phyloP scores from a whole-genome alignment of 2,797 vertebrate species.

The Rhincodon typus region DNA sequence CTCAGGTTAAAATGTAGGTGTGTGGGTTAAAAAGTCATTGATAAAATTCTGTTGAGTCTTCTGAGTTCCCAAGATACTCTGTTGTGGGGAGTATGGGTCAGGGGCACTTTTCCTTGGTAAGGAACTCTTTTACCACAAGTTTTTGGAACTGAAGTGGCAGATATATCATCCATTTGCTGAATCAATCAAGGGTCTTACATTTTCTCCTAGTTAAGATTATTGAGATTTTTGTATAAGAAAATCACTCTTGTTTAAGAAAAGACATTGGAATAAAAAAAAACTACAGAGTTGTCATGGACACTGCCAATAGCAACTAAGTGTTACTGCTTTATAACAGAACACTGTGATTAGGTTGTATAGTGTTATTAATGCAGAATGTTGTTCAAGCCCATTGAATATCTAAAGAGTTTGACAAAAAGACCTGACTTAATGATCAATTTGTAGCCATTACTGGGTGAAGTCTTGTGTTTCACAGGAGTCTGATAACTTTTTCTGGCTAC shows the following conservation, averaged over 20 bases:
- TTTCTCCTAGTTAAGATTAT: background rate
- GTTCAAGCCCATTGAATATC: background rate
- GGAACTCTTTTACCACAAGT: background rate
- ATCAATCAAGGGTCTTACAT: background rate
- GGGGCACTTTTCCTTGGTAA: background rate
- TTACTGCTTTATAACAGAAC: background rate
- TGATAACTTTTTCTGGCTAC: background rate
- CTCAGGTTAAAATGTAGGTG: too few relatives aligned
- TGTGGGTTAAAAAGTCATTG: too few relatives aligned
- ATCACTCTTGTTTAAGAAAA: background rate
- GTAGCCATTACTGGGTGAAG: background rate
- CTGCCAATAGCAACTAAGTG: background rate
- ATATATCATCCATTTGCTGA: background rate
- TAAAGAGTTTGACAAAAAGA: background rate
- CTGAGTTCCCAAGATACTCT: too few relatives aligned
- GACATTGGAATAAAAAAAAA: background rate
- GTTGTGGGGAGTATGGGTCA: background rate
- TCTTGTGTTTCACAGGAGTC: background rate
- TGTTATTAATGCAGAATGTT: background rate
- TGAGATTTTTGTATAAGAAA: background rate
- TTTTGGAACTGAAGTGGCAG: background rate
- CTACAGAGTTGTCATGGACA: background rate
- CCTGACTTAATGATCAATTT: background rate
- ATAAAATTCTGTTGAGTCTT: too few relatives aligned
- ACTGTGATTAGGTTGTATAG: background rate